Conservation (phyloP, 1,140 invertebrate species). For the Bombus confusus region DNA sequence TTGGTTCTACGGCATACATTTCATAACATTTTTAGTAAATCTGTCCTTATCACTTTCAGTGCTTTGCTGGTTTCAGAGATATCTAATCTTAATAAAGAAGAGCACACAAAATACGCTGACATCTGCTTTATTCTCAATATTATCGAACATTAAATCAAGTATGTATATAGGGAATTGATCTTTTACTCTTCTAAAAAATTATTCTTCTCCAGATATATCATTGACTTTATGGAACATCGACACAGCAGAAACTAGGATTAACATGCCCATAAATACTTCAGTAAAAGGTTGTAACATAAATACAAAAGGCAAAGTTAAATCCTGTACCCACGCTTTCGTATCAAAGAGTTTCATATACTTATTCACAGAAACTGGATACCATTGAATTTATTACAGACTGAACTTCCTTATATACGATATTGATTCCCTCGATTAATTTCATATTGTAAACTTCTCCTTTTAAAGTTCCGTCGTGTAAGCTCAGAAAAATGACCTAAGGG, state of each 20-base stretch:
- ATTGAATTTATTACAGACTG: neutral
- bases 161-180: neutral
- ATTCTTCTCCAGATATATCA: neutral
- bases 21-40: neutral
- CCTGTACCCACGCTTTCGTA: neutral
- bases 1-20: constrained; percentile 86
- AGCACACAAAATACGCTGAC: neutral
- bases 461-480: neutral
- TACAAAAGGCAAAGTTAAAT: neutral
- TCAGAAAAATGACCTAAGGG: neutral
- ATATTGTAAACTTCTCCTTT: neutral
- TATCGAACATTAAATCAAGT: neutral
- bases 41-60: neutral
- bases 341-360: too few species aligned
- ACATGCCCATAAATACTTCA: neutral
- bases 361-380: neutral
- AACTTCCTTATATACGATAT: neutral
- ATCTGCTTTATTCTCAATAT: neutral
- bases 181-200: neutral
- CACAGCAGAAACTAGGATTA: neutral
- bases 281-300: neutral
- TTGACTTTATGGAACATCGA: neutral
- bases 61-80: neutral
- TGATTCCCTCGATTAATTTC: neutral
- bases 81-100: neutral